phyloP scores from a whole-genome alignment of 92 coral and sea anemone species.

The Plumapathes pennacea region DNA sequence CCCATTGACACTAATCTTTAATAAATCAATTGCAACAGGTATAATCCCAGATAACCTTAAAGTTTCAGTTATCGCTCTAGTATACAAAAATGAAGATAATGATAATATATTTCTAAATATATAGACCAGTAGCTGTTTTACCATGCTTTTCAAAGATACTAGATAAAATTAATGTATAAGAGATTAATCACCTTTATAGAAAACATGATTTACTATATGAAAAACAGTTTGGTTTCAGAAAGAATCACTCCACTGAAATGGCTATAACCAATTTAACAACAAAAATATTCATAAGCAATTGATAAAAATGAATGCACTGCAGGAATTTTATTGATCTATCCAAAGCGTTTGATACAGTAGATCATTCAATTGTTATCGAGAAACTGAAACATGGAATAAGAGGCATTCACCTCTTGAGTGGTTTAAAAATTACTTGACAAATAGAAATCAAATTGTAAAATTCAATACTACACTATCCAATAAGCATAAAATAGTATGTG shows the following conservation, averaged over 20 bases:
- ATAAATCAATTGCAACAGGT: conserved; percentile 12
- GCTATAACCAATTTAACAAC: background rate
- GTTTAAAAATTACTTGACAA: conserved; percentile 10
- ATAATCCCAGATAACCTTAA: conserved; percentile 16
- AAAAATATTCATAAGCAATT: background rate
- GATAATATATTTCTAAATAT: background rate
- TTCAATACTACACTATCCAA: background rate
- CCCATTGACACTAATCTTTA: conserved; percentile 6
- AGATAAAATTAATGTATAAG: conserved; percentile 6
- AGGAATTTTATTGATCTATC: conserved; percentile 25
- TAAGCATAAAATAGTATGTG: background rate
- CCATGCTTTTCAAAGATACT: conserved; percentile 17
- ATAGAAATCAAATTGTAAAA: conserved; percentile 8
- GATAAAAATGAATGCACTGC: background rate
- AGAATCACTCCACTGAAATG: conserved; percentile 1
- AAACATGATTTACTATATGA: conserved; percentile 6
- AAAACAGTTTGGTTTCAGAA: conserved; percentile 8
- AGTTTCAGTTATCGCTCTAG: background rate
- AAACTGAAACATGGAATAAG: conserved; percentile 24
- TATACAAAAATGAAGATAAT: conserved; percentile 12
- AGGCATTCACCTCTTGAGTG: conserved; percentile 3
- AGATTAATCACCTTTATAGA: background rate
- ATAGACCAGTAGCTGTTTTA: conserved; percentile 18
- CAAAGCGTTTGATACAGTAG: conserved; percentile 28
- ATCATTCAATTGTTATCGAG: conserved; percentile 4